phyloP scores from a whole-genome alignment of 2,888 invertebrate genomes.

The Sialis lutaria region DNA sequence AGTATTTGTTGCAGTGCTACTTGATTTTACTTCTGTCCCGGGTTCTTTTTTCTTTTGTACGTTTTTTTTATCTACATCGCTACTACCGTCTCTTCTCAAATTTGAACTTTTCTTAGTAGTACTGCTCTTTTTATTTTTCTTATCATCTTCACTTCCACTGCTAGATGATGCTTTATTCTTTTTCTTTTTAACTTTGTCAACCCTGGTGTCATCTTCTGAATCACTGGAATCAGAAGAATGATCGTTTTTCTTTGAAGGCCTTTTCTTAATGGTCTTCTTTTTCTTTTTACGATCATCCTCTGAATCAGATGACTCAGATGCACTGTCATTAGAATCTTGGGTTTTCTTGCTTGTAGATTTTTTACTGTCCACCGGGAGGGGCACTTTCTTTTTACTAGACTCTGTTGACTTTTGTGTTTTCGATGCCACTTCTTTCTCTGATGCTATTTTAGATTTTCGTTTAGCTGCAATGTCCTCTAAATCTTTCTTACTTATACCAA shows the following conservation, averaged over 20 bases:
- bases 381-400: slow-evolving; percentile 14
- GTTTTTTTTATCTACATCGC: slow-evolving; percentile 32
- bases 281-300: slow-evolving; percentile 20
- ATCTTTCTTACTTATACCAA: slow-evolving; percentile 16
- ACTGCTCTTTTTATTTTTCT: slow-evolving; percentile 28
- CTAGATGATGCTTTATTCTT: slow-evolving; percentile 18
- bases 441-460: slow-evolving; percentile 14
- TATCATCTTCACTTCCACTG: slow-evolving; percentile 31
- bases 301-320: slow-evolving; percentile 23
- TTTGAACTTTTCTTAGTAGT: slow-evolving; percentile 27
- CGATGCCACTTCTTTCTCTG: slow-evolving; percentile 2
- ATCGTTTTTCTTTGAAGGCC: slow-evolving; percentile 27
- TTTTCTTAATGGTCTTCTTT: slow-evolving; percentile 20
- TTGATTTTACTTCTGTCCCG: slow-evolving; percentile 20
- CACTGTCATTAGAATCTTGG: slow-evolving; percentile 22
- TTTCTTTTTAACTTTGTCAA: slow-evolving; percentile 11
- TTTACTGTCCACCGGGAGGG: slow-evolving; percentile 15
- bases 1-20: slow-evolving; percentile 18
- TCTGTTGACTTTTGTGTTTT: slow-evolving; percentile 13
- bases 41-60: slow-evolving; percentile 28
- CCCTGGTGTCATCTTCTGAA: slow-evolving; percentile 22
- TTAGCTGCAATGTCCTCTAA: slow-evolving; percentile 20
- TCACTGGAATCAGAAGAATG: slow-evolving; percentile 27
- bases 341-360: slow-evolving; percentile 24
- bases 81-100: slow-evolving; percentile 22